Percentiles rank a stretch among this genome's conserved stretches.
These are phyloP conservation scores for Odontomyia ornata DNA, from an alignment of 2,888 invertebrate species.

Conservation along the genomic window DNA sequence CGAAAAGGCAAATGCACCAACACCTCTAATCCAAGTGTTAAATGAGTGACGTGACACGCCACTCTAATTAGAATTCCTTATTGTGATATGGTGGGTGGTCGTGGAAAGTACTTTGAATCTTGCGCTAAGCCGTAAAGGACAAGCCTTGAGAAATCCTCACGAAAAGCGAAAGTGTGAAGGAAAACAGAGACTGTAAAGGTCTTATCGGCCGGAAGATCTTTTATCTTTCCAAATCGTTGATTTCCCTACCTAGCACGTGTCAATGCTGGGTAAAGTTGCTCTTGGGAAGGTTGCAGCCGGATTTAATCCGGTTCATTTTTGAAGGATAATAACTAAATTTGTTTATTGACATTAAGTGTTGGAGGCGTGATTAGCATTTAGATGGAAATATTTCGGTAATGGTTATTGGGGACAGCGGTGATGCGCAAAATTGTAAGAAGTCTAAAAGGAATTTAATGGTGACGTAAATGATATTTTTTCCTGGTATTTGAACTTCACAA, in stretches of 20 bases:
- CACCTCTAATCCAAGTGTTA: slow-evolving; percentile 4
- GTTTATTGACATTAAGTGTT: slow-evolving; percentile 4
- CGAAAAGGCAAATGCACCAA: neutral
- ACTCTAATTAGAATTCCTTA: slow-evolving; percentile 6
- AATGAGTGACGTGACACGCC: slow-evolving; percentile 25
- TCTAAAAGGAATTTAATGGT: no score
- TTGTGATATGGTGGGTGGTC: neutral
- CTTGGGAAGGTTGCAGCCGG: neutral
- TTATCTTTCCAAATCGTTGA: slow-evolving; percentile 38
- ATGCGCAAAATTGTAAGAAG: no score
- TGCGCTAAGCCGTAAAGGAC: neutral
- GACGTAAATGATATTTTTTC: no score
- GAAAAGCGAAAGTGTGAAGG: neutral
- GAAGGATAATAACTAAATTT: slow-evolving; percentile 22
- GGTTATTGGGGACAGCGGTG: no score
- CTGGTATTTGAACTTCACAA: no score
- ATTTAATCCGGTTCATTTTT: neutral
- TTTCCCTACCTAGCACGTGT: slow-evolving; percentile 29
- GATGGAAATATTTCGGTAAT: neutral
- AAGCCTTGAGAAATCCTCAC: neutral
- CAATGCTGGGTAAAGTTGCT: neutral
- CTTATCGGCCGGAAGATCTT: slow-evolving; percentile 26
- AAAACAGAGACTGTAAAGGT: neutral
- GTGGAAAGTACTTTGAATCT: neutral
- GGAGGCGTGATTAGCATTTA: slow-evolving; percentile 23